Conservation (phyloP, 2,797 vertebrate genomes). For the Sebastes steindachneri region DNA sequence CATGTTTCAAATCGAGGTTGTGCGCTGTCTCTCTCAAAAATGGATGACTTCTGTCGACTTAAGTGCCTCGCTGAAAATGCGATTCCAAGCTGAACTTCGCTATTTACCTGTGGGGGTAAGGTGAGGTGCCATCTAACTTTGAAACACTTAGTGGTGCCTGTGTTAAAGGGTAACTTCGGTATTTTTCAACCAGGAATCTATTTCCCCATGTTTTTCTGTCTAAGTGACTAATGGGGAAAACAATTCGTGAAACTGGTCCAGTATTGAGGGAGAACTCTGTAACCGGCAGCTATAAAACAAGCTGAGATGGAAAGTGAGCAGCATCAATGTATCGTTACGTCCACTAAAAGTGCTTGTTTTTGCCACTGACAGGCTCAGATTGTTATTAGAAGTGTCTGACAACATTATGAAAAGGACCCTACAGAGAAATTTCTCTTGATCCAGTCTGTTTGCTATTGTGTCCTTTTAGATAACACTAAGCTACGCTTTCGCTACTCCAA, state of each 20-base stretch:
- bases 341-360: neutral
- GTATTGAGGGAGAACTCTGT: neutral
- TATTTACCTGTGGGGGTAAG: slow-evolving; percentile 20
- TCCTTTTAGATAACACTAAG: no score
- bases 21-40: slow-evolving; percentile 42
- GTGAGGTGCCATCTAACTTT: slow-evolving; percentile 18
- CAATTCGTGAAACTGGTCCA: neutral
- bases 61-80: slow-evolving; percentile 51
- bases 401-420: no score
- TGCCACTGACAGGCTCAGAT: neutral
- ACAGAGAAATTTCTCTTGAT: no score
- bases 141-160: slow-evolving; percentile 13
- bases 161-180: slow-evolving; percentile 3
- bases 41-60: slow-evolving; percentile 43
- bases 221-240: neutral
- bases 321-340: neutral
- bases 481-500: no score
- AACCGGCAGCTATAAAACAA: neutral
- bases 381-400: neutral
- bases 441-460: no score
- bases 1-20: slow-evolving; percentile 31
- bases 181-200: neutral
- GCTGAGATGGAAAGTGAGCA: neutral
- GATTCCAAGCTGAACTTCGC: slow-evolving; percentile 35
- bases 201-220: neutral